Base-by-base conservation (phyloP, 2,797 vertebrate genomes). In the Dryobates pubescens region DNA sequence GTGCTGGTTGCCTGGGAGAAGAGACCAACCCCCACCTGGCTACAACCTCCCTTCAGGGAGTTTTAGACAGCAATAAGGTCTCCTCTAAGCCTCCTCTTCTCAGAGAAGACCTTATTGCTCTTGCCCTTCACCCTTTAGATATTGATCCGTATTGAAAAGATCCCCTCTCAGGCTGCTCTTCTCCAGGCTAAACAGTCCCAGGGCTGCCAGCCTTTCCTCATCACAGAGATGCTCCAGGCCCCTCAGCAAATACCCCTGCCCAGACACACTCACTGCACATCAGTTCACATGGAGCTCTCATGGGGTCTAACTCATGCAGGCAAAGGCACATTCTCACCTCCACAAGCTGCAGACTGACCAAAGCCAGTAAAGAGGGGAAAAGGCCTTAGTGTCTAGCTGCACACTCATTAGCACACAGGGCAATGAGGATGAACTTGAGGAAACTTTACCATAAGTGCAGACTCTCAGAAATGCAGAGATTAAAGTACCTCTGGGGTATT, bases 241-340 rank as follows among this genome's bases (percentile, higher is more conserved):
- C 51, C 13, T 24, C 49, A 24, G 22, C 23, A 51, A 49, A 26
- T 26, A 26, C 24, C 13, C 47, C n/a, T 3, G 38, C 34, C 61
- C 41, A 13, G 59, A 63, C 14, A 23, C 5, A 14, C n/a, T 19
- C 16, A 7, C 1, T 5, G 32, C 43, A 9, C 2, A 20, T 0
- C 4, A 0, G 10, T 7, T 30, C 9, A 2, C 3, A 15, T 73
- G 30, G 5, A 13, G 38, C 18, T 34, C 16, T 54, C 53, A 4
- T 1, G 13, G n/a, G 38, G 26, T 7, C 7, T 59, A 23, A 27
- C 7, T 51, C 41, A 2, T 2, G 0, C 8, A 9, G 7, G 65
- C 26, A 0, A 36, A 29, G 30, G 3, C 29, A 23, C 76, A 36
- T 14, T 69, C 70, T 43, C 70, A 57, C 18, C 59, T 45, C 24